Conservation (phyloP, 2,797 vertebrate genomes). For the Harpagifer antarcticus region DNA sequence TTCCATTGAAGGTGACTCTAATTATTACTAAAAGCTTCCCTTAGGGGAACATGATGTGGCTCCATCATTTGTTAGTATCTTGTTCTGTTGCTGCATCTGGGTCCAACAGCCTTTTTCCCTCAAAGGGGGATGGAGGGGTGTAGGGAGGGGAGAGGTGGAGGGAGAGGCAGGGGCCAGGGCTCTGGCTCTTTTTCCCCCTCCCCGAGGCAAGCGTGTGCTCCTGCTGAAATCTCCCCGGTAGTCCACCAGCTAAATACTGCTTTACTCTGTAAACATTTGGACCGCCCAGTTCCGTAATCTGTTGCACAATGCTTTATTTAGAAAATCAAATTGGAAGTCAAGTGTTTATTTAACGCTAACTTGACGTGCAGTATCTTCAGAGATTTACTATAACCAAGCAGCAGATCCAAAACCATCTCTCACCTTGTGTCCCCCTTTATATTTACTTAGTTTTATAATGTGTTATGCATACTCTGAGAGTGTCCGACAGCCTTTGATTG, state of each 20-base stretch:
- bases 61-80: background rate
- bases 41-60: background rate
- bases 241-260: background rate
- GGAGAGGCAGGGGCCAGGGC: too few relatives aligned
- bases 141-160: background rate
- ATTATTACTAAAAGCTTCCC: background rate
- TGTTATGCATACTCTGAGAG: background rate
- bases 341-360: accelerated
- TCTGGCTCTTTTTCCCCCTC: too few relatives aligned
- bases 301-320: constrained; percentile 13
- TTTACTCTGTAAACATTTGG: background rate
- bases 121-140: background rate
- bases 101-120: background rate
- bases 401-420: background rate
- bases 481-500: accelerated
- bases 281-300: too few relatives aligned
- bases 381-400: constrained; percentile 9
- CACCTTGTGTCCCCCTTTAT: background rate
- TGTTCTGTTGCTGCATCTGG: constrained; percentile 16
- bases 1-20: background rate
- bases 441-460: too few relatives aligned
- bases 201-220: too few relatives aligned
- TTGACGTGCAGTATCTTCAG: constrained; percentile 30
- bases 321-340: background rate
- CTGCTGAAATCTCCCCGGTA: too few relatives aligned